Evolutionary conservation across 2,113 vertebrate genomes (phyloP).

Genomic region (Elanoides forficatus): DNA sequence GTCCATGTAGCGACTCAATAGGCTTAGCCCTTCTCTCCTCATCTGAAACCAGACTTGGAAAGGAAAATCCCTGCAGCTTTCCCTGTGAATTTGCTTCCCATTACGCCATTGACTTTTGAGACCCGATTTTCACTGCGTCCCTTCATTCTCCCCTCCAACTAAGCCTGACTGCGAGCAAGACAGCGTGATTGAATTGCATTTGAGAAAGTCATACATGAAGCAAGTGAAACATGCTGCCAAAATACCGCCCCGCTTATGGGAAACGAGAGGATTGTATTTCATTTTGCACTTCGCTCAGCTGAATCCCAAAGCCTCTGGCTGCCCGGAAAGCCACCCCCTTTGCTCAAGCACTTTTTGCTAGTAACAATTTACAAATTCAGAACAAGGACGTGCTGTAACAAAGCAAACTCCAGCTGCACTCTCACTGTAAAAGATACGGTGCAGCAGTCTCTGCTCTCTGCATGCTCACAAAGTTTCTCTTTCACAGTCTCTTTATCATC

Average conservation of each 20-base stretch:
- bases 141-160: not conserved
- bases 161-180: not conserved
- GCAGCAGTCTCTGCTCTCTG: not conserved
- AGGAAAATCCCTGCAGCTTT: slow-evolving; percentile 5
- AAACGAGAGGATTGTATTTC: slow-evolving; percentile 4
- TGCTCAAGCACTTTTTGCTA: not conserved
- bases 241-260: not conserved
- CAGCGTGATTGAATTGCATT: not conserved
- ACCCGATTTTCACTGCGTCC: not conserved
- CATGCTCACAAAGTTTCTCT: not conserved
- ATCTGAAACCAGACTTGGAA: not conserved
- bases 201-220: not conserved
- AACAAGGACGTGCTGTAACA: not conserved
- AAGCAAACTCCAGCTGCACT: not conserved
- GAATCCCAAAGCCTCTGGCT: not conserved
- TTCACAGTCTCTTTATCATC: not conserved
- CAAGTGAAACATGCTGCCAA: not conserved
- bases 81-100: not conserved
- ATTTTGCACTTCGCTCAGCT: not conserved
- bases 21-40: not conserved
- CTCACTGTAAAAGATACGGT: fast-evolving
- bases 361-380: not conserved
- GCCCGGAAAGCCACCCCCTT: not conserved
- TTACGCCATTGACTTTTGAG: not conserved
- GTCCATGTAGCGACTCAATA: not conserved